Conservation (phyloP, 2,888 invertebrate genomes). For the Cephus sareptanus region DNA sequence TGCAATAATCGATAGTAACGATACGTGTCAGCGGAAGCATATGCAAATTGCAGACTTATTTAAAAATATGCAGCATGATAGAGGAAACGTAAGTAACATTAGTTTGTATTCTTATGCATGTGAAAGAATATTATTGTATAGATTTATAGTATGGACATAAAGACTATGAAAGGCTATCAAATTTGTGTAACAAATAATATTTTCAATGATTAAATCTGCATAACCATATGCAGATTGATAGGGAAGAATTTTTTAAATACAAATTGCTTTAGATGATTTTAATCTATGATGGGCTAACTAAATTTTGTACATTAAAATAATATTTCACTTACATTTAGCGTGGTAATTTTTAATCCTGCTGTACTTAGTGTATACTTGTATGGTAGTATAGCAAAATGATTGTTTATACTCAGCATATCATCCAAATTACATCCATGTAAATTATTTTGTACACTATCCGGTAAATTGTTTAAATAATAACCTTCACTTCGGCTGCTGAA, state of each 20-base stretch:
- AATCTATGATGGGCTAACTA: neutral
- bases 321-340: slow-evolving; percentile 35
- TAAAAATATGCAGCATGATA: neutral
- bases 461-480: slow-evolving; percentile 40
- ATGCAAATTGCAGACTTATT: neutral
- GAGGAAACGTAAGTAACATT: neutral
- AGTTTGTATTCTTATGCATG: neutral
- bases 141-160: neutral
- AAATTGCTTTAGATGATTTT: neutral
- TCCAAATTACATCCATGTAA: slow-evolving; percentile 36
- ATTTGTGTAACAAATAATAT: neutral
- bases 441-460: slow-evolving; percentile 32
- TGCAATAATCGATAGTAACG: neutral
- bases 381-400: slow-evolving; percentile 53
- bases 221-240: neutral
- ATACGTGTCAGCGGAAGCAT: neutral
- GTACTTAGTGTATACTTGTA: slow-evolving; percentile 38
- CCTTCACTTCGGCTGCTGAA: slow-evolving; percentile 33
- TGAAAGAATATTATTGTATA: neutral
- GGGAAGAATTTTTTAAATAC: neutral
- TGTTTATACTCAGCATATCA: slow-evolving; percentile 41
- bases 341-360: slow-evolving; percentile 38
- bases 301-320: neutral
- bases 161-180: neutral
- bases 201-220: neutral